These are phyloP conservation scores for Ceratina calcarata DNA, from an alignment of 1,140 invertebrate species.

Conservation along the genomic window DNA sequence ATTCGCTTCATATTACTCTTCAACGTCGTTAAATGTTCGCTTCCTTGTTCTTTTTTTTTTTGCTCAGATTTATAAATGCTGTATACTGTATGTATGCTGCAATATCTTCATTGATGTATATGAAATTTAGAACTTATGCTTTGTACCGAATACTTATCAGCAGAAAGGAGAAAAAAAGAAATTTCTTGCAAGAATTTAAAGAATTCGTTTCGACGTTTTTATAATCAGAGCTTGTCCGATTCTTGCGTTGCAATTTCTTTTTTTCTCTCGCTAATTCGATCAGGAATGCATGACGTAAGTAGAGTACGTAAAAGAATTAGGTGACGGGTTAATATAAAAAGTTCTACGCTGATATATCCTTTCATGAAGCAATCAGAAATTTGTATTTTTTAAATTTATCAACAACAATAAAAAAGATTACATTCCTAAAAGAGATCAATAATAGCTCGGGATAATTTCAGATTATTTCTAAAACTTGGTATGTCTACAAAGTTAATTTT, in stretches of 20 bases:
- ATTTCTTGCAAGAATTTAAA: not conserved
- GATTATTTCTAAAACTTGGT: not conserved
- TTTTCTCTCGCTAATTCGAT: conserved; percentile 10
- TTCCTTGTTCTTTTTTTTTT: too few relatives aligned
- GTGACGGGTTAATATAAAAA: conserved; percentile 6
- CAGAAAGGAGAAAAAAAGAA: conserved; percentile 20
- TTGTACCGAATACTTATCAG: conserved; percentile 23
- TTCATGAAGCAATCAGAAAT: conserved; percentile 49
- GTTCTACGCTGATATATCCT: conserved; percentile 21
- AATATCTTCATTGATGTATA: not conserved
- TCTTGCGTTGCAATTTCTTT: conserved; percentile 9
- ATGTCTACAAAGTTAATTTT: not conserved
- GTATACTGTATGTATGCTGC: too few relatives aligned
- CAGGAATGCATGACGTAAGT: conserved; percentile 38
- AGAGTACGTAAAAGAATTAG: conserved; percentile 28
- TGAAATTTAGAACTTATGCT: not conserved
- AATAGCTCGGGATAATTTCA: not conserved
- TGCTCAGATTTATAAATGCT: too few relatives aligned
- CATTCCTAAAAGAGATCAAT: not conserved
- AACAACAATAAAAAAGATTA: too few relatives aligned
- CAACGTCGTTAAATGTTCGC: too few relatives aligned
- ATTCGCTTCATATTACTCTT: too few relatives aligned
- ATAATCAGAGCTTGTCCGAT: not conserved
- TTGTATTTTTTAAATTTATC: conserved; percentile 11
- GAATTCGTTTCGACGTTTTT: not conserved